Conservation (phyloP, 2,113 vertebrate species). For the Rhinopomastus cyanomelas region DNA sequence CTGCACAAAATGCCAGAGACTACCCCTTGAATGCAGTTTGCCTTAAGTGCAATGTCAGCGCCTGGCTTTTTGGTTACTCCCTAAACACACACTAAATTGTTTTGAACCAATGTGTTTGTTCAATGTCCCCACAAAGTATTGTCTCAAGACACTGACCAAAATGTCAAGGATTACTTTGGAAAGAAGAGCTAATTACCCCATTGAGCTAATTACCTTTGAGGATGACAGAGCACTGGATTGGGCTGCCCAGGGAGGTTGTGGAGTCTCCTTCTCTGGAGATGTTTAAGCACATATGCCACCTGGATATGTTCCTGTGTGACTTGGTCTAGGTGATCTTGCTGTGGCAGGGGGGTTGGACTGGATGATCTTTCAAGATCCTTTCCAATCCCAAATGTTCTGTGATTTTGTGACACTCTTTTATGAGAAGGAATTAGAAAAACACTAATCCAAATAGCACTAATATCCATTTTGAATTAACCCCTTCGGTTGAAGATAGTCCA, state of each 20-base stretch:
- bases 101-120: neutral
- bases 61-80: neutral
- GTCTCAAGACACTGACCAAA: neutral
- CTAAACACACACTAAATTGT: rapidly evolving
- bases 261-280: too few species aligned
- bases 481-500: neutral
- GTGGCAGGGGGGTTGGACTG: too few species aligned
- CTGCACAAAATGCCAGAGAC: neutral
- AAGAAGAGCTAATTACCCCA: neutral
- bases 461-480: neutral
- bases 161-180: neutral
- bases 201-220: too few species aligned
- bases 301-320: too few species aligned
- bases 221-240: too few species aligned
- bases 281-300: too few species aligned
- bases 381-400: too few species aligned
- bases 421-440: neutral
- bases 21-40: neutral
- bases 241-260: too few species aligned
- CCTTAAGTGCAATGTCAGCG: neutral
- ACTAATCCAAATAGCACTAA: neutral
- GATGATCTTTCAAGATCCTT: too few species aligned
- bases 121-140: neutral
- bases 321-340: too few species aligned
- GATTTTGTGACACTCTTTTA: neutral